Percentiles rank a stretch among this genome's conserved stretches.
phyloP scores from a whole-genome alignment of 1,140 invertebrate species.

The Drosophila setifemur region DNA sequence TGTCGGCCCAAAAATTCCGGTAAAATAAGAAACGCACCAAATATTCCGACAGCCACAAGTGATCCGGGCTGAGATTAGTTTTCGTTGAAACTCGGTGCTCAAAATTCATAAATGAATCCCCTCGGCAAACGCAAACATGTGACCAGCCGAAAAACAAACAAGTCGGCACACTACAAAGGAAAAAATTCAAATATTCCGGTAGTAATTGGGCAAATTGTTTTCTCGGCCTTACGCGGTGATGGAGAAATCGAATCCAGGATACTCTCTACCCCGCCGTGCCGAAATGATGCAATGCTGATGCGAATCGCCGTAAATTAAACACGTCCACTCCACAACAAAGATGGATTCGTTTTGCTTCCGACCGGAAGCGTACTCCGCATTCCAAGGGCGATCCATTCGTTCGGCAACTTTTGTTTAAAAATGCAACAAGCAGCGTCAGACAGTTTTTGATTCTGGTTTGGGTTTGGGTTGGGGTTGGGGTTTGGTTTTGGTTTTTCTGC shows the following conservation, averaged over 20 bases:
- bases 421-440: slow-evolving; percentile 67
- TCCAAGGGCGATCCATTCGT: not conserved
- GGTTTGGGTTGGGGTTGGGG: too few species aligned
- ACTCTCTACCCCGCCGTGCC: not conserved
- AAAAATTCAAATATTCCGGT: slow-evolving; percentile 11
- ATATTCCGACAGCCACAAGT: slow-evolving; percentile 29
- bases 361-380: slow-evolving; percentile 5
- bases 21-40: not conserved
- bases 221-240: too few species aligned
- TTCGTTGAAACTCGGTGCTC: slow-evolving; percentile 2
- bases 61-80: slow-evolving; percentile 1
- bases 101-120: slow-evolving; percentile 23
- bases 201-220: slow-evolving; percentile 15
- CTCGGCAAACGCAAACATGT: not conserved
- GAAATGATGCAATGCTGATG: not conserved
- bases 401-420: slow-evolving; percentile 57
- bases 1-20: not conserved
- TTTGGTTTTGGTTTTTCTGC: too few species aligned
- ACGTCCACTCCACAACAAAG: not conserved
- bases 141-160: not conserved
- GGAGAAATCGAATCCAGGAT: not conserved
- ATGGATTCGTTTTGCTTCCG: slow-evolving; percentile 20
- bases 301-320: not conserved
- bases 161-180: not conserved
- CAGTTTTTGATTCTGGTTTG: slow-evolving; percentile 21